phyloP scores from a whole-genome alignment of 2,113 vertebrate genomes.

The Chroicocephalus ridibundus region DNA sequence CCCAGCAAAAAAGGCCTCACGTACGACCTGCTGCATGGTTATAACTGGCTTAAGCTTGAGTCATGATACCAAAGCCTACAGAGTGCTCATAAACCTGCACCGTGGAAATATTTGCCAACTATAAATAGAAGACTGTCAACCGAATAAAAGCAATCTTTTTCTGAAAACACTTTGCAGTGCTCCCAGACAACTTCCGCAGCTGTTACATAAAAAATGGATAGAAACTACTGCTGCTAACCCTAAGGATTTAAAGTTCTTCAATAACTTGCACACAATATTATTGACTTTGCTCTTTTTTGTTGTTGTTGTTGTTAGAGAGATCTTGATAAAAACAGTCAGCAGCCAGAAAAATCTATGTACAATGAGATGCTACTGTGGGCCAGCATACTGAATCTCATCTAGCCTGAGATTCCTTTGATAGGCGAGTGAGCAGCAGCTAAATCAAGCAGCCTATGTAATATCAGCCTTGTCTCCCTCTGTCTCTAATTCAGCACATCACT shows the following conservation, averaged over 20 bases:
- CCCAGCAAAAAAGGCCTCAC: background rate
- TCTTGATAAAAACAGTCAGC: constrained; percentile 16
- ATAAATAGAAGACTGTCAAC: constrained; percentile 42
- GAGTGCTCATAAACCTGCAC: background rate
- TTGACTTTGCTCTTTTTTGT: background rate
- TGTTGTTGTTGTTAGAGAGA: background rate
- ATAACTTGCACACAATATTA: background rate
- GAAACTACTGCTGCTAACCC: background rate
- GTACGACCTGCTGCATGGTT: background rate
- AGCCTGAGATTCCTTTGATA: background rate
- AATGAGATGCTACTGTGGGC: background rate
- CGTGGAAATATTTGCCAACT: constrained; percentile 17
- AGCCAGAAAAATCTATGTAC: constrained; percentile 32
- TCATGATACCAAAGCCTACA: background rate
- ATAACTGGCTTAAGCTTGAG: background rate
- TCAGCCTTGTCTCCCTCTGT: background rate
- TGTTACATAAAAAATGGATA: background rate
- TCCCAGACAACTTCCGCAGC: background rate
- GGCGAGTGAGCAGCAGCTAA: background rate
- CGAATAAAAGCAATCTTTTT: constrained; percentile 21
- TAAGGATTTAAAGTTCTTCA: constrained; percentile 18
- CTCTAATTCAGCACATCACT: background rate
- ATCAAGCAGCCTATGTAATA: background rate
- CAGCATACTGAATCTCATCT: background rate
- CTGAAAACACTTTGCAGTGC: background rate